phyloP scores from a whole-genome alignment of 1,140 invertebrate genomes.

The Araneus ventricosus region DNA sequence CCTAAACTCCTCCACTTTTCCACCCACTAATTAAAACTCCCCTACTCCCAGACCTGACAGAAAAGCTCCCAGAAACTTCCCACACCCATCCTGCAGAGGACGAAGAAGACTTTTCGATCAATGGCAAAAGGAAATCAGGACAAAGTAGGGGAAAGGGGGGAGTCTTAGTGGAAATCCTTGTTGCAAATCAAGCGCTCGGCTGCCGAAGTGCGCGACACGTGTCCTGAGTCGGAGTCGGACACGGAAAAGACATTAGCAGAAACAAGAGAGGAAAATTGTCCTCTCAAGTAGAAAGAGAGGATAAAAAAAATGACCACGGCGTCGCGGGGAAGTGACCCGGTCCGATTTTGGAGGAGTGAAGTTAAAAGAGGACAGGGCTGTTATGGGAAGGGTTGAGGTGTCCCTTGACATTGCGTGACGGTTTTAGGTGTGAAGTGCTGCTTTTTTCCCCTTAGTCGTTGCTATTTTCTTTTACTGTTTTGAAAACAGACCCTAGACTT shows the following conservation, averaged over 20 bases:
- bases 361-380: background rate
- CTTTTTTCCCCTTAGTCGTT: background rate
- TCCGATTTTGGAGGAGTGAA: conserved; percentile 32
- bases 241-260: conserved; percentile 75
- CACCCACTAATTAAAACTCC: background rate
- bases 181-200: conserved; percentile 66
- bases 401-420: conserved; percentile 14
- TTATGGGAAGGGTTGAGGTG: background rate
- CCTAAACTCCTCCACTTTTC: background rate
- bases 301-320: background rate
- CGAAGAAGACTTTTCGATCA: background rate
- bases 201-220: conserved; percentile 59
- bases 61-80: background rate
- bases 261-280: conserved; percentile 59
- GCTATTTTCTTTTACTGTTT: no score
- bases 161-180: conserved; percentile 70
- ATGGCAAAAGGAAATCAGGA: conserved; percentile 45
- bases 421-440: conserved; percentile 14
- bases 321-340: conserved; percentile 23
- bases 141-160: background rate
- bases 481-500: no score
- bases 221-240: conserved; percentile 50
- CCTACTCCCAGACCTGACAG: background rate
- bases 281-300: background rate
- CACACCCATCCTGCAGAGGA: background rate